phyloP scores from a whole-genome alignment of 1,140 invertebrate genomes.

The Drosophila melanica region DNA sequence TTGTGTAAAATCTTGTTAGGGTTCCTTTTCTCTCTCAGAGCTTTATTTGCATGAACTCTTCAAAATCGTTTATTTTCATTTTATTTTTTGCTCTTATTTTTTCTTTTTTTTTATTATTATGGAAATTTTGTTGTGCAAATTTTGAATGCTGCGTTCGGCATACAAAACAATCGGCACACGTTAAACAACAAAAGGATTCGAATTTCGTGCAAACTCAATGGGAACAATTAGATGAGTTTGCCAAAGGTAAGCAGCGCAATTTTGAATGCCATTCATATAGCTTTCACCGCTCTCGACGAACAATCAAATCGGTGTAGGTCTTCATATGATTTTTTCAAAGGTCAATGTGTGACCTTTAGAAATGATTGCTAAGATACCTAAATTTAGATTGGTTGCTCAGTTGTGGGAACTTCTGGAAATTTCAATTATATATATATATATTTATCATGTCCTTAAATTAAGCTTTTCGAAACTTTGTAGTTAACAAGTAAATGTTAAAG shows the following conservation, averaged over 20 bases:
- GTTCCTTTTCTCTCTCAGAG: constrained; percentile 49
- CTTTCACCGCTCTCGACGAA: background rate
- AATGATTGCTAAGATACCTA: background rate
- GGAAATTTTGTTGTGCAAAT: constrained; percentile 51
- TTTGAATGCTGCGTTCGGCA: constrained; percentile 52
- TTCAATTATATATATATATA: no score
- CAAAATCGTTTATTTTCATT: constrained; percentile 49
- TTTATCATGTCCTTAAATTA: no score
- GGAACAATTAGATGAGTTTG: constrained; percentile 46
- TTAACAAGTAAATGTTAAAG: no score
- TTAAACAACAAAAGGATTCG: constrained; percentile 47
- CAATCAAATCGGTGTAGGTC: background rate
- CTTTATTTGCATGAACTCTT: constrained; percentile 75
- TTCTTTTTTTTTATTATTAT: constrained; percentile 27
- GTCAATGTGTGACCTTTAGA: background rate
- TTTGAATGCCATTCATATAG: constrained; percentile 18
- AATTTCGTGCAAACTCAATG: constrained; percentile 17
- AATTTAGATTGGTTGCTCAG: background rate
- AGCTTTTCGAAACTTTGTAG: no score
- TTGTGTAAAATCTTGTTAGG: constrained; percentile 72
- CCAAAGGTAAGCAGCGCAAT: constrained; percentile 22
- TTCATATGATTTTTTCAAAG: background rate
- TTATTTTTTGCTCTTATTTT: background rate
- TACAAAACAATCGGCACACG: constrained; percentile 63
- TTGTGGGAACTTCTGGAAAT: background rate